Conservation (phyloP, 1,140 invertebrate genomes). For the Arctopsyche grandis region DNA sequence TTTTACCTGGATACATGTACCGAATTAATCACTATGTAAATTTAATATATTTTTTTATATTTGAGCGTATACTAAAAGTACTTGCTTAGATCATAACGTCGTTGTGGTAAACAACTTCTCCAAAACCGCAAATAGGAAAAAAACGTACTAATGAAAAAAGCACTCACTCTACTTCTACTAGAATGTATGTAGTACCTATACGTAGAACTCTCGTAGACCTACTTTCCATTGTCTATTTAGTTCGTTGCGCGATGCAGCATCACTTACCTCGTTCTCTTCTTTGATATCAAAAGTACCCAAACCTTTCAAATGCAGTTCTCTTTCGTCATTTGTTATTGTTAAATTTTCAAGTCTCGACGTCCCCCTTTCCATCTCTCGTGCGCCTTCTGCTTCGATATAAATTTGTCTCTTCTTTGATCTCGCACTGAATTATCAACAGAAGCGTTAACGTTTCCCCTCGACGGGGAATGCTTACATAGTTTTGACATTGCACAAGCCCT, state of each 20-base stretch:
- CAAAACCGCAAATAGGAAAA: background rate
- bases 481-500: background rate
- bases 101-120: background rate
- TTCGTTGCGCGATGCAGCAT: background rate
- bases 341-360: too few species aligned
- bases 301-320: too few species aligned
- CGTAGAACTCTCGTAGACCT: conserved; percentile 4
- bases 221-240: conserved; percentile 20
- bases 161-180: background rate
- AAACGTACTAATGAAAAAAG: background rate
- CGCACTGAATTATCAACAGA: background rate
- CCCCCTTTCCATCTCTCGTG: too few species aligned
- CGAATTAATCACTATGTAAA: too few species aligned
- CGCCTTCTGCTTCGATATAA: background rate
- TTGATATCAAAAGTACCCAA: too few species aligned
- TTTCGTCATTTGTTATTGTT: too few species aligned
- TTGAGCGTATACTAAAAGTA: too few species aligned
- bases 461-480: background rate
- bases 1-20: too few species aligned
- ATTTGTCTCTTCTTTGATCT: conserved; percentile 10
- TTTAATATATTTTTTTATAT: too few species aligned
- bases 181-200: background rate
- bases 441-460: background rate
- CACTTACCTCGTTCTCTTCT: background rate
- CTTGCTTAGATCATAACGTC: background rate